A percentile compares a stretch with the other conserved stretches of the same genome.
phyloP scores from a whole-genome alignment of 2,113 vertebrate species.

The Athene cunicularia region DNA sequence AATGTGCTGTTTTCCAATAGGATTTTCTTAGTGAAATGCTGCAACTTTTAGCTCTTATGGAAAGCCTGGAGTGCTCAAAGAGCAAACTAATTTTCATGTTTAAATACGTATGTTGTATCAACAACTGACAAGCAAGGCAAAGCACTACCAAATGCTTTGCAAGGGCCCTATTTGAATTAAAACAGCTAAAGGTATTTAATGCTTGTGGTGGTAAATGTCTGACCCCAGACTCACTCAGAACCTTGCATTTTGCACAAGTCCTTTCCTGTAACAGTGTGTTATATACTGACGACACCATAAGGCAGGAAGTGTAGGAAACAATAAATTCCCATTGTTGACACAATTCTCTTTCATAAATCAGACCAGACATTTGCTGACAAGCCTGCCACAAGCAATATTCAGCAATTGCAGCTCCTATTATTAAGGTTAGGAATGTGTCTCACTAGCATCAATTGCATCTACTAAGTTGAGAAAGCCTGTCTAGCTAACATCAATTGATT shows the following conservation, averaged over 20 bases:
- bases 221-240: neutral
- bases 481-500: constrained; percentile 22
- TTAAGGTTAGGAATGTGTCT: constrained; percentile 17
- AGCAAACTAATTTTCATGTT: neutral
- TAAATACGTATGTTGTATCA: neutral
- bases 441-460: neutral
- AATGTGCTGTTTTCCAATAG: neutral
- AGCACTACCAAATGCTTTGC: neutral
- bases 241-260: neutral
- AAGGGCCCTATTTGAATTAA: neutral
- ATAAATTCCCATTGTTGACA: constrained; percentile 39
- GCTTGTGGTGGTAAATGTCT: neutral
- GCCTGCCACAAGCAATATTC: constrained; percentile 42
- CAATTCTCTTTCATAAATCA: constrained; percentile 11
- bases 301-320: constrained; percentile 41
- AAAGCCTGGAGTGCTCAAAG: neutral
- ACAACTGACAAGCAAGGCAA: neutral
- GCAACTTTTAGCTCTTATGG: neutral
- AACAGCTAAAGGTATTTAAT: neutral
- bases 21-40: neutral
- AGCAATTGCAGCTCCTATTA: neutral
- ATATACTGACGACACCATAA: neutral
- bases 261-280: neutral
- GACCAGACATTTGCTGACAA: constrained; percentile 50
- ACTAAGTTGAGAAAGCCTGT: constrained; percentile 6